These are phyloP conservation scores for Lacerta viridis DNA, from an alignment of 2,797 vertebrate species.

Conservation along the genomic window DNA sequence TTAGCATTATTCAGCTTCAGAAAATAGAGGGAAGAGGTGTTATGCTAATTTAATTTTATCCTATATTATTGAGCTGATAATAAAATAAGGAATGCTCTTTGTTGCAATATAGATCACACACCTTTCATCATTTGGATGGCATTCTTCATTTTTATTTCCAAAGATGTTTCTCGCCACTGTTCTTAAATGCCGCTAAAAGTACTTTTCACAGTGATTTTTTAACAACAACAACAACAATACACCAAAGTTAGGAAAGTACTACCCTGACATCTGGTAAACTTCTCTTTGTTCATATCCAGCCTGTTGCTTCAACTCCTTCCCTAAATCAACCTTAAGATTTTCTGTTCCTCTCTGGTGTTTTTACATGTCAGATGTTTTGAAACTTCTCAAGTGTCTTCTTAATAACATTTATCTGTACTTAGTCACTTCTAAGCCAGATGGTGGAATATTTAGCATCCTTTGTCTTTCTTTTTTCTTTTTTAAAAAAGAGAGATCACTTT, in stretches of 20 bases:
- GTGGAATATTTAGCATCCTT: neutral
- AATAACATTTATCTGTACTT: neutral
- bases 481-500: neutral
- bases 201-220: neutral
- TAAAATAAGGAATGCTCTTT: neutral
- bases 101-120: neutral
- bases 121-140: neutral
- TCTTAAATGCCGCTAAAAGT: neutral
- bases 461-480: constrained; percentile 5
- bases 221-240: fast-evolving
- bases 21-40: neutral
- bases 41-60: neutral
- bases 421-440: constrained; percentile 30
- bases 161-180: neutral
- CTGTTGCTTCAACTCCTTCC: neutral
- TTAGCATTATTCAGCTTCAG: neutral
- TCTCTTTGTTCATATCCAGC: neutral
- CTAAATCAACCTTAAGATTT: constrained; percentile 10
- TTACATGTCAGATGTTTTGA: neutral
- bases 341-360: constrained; percentile 19
- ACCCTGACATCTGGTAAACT: neutral
- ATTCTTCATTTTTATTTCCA: neutral
- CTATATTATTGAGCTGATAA: neutral
- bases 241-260: neutral
- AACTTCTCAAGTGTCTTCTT: constrained; percentile 6